Base-by-base conservation (phyloP, 1,140 invertebrate genomes). In the Metopolophium dirhodum region DNA sequence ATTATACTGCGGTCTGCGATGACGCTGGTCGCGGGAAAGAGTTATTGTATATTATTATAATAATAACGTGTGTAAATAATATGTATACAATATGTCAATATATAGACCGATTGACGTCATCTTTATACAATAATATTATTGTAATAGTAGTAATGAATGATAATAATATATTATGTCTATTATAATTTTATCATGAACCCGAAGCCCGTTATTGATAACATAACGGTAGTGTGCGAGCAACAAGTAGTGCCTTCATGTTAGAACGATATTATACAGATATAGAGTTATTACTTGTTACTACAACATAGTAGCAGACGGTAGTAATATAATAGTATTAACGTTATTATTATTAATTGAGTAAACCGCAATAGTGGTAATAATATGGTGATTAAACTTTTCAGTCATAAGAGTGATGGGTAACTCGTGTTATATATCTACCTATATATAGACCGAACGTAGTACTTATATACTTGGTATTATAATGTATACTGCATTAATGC, bases 101-200 rank as follows among this genome's bases (percentile, higher is more conserved):
- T 37, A 45, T 49, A n/a, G 30, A 30, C 45, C 85, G 45, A 87
- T 87, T 87, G 85, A 87, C 85, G 85, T 87, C 85, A 87, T 47
- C 1, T 85, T 85, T 14, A 26, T 47, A 87, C n/a, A 35, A 23
- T 37, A 83, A 83, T 83, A 83, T 83, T 37, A 37, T 22, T 83
- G 77, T 83, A 83, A 37, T 83, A 37, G 7, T 8, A 22, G 35
- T 83, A 37, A 23, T 20, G 35, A 47, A 77, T 82, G 30, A 35
- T 77, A 77, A 35, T 77, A 77, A 35, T 82, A 37, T 35, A 22
- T 82, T 35, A 22, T 82, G 4, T 18, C n/a, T 82, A 37, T 37
- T n/a, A 77, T 68, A 68, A 4, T 35, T 18, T 77, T 77, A 35
- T 77, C 61, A 35, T 18, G 61, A 77, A n/a, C 20, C 20, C 35